Evolutionary conservation across 2,113 vertebrate genomes (phyloP).

Genomic region (Syngnathus typhle): DNA sequence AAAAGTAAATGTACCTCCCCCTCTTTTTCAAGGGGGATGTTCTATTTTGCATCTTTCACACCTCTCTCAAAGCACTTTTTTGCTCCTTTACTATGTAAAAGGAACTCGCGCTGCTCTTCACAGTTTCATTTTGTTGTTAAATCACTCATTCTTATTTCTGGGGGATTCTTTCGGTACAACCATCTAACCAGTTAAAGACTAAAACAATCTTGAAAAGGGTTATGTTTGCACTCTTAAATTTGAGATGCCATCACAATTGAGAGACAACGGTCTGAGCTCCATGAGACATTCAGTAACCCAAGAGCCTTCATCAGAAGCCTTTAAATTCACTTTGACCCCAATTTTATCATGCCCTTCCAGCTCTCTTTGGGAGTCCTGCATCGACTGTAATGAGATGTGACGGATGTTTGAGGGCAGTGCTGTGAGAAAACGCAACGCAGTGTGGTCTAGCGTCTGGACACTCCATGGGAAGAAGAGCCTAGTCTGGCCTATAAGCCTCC

Average conservation of each 20-base stretch:
- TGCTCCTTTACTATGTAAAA: background rate
- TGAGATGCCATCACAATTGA: constrained; percentile 28
- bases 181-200: constrained; percentile 16
- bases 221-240: constrained; percentile 29
- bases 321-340: constrained; percentile 59
- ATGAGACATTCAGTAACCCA: constrained; percentile 50
- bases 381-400: constrained; percentile 71
- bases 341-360: constrained; percentile 57
- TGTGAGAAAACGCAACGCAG: constrained; percentile 48
- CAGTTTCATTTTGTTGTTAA: constrained; percentile 2
- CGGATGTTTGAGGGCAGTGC: constrained; percentile 53
- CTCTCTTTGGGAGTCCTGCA: constrained; percentile 49
- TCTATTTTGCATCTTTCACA: background rate
- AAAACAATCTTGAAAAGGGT: constrained; percentile 16
- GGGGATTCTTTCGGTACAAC: background rate
- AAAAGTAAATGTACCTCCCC: background rate
- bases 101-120: background rate
- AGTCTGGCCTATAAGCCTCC: constrained; percentile 29
- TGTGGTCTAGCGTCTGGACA: constrained; percentile 42
- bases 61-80: background rate
- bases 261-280: constrained; percentile 47
- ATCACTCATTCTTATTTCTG: background rate
- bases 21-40: background rate
- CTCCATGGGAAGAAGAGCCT: constrained; percentile 61
- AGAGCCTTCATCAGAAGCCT: constrained; percentile 46